These are phyloP conservation scores for Hormaphis cornu DNA, from an alignment of 1,140 invertebrate genomes.

Conservation along the genomic window DNA sequence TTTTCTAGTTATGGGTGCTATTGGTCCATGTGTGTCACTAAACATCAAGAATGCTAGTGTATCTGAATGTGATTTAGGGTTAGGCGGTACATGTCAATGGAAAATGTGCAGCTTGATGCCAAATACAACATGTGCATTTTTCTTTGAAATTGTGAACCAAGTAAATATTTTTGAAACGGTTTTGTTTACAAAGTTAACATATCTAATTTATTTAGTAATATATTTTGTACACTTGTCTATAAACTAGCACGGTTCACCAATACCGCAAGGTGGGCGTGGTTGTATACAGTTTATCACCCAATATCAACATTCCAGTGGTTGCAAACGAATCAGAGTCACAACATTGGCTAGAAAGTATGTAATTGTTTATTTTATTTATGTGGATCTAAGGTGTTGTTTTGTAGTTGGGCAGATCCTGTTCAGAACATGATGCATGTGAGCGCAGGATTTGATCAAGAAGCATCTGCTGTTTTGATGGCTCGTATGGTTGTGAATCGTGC, in stretches of 20 bases:
- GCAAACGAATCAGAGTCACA: slow-evolving; percentile 88
- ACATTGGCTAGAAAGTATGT: slow-evolving; percentile 86
- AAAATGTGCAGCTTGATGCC: slow-evolving; percentile 93
- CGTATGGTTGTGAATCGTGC: slow-evolving; percentile 91
- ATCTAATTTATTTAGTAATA: neutral
- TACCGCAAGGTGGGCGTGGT: slow-evolving; percentile 89
- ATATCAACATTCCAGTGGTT: slow-evolving; percentile 96
- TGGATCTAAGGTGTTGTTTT: slow-evolving; percentile 34
- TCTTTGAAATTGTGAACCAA: slow-evolving; percentile 96
- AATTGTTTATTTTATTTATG: neutral
- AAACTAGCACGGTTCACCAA: slow-evolving; percentile 75
- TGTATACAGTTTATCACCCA: slow-evolving; percentile 98
- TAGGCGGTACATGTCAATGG: slow-evolving; percentile 96
- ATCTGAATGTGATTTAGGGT: slow-evolving; percentile 92
- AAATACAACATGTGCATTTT: slow-evolving; percentile 82
- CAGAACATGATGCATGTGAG: slow-evolving; percentile 70
- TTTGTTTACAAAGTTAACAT: neutral
- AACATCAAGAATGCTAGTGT: slow-evolving; percentile 83
- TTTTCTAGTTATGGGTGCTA: slow-evolving; percentile 77
- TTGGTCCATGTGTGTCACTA: slow-evolving; percentile 90
- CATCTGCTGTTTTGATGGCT: slow-evolving; percentile 93
- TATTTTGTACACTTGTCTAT: neutral
- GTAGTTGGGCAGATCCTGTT: slow-evolving; percentile 71
- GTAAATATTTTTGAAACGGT: slow-evolving; percentile 38
- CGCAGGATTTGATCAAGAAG: slow-evolving; percentile 96